Base-by-base conservation (phyloP, 1,140 invertebrate species). In the Lordiphosa mommai region DNA sequence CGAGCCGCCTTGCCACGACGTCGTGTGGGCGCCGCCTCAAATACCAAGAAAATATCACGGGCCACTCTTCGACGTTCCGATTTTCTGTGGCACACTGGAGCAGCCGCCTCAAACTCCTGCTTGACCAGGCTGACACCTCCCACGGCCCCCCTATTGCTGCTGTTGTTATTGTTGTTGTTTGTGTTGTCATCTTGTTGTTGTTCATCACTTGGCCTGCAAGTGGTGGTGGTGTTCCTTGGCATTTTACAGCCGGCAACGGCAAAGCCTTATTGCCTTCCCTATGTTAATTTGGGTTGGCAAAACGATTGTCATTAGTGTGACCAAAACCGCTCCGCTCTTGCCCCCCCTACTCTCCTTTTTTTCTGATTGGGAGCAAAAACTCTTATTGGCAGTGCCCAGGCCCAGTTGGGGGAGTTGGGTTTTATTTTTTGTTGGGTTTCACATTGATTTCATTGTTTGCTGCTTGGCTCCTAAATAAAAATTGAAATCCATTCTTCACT, bases 11-110 rank as follows among this genome's bases (percentile, higher is more conserved):
- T 72, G 7, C 66, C 77, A 4, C 86, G 73, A 0, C 87, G 69
- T 3, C 69, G 58, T 10, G 60, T 52, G 2, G 87, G 64, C 44
- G 87, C 79, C 48, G 88, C 87, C 53, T 88, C 87, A 43, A 88
- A 88, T 0, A 88, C 84, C 48, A 88, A 63, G 14, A 88, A 88
- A 6, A 88, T 88, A 41, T 88, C 87, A 1, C 87, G 87, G 13
- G 87, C 87, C 34, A 88, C 73, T 87, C 84, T 88, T 58, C 86
- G 77, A 1, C 86, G 67, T 23, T 88, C 86, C 20, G 86, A 88
- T 47, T 88, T 88, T 12, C 86, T 71, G 64, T 88, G 86, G 41
- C 74, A 63, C 8, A 88, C 86, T 7, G 72, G 60, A 6, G 71
- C 67, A 40, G 73, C 68, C 2, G 74, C 67, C 51, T 72, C 68